A percentile compares a stretch with the other conserved stretches of the same genome.
phyloP scores from a whole-genome alignment of 1,140 invertebrate species.

The Diorhabda sublineata region DNA sequence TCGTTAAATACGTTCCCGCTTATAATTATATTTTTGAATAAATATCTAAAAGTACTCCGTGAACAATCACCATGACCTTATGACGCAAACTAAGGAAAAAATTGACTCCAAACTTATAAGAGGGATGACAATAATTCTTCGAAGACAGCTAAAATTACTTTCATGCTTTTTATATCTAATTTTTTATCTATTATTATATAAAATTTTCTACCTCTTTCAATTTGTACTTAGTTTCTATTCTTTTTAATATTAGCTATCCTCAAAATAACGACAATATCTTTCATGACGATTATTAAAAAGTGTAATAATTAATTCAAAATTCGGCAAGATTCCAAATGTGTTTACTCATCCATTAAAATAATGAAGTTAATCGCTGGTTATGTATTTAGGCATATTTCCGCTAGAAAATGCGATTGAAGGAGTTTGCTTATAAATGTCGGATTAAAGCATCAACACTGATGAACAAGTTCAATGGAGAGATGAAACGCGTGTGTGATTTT shows the following conservation, averaged over 20 bases:
- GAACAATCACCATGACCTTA: too few species aligned
- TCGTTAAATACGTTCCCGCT: too few species aligned
- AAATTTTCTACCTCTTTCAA: background rate
- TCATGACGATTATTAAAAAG: background rate
- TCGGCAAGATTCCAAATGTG: background rate
- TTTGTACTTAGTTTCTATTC: background rate
- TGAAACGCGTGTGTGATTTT: conserved; percentile 4
- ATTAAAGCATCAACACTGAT: conserved; percentile 17
- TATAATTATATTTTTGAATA: too few species aligned
- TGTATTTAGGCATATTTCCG: conserved; percentile 6
- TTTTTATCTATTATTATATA: background rate
- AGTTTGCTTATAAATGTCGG: conserved; percentile 16
- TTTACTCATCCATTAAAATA: conserved; percentile 6
- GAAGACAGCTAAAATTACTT: background rate
- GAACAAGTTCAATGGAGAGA: conserved; percentile 12
- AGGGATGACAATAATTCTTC: too few species aligned
- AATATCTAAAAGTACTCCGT: too few species aligned
- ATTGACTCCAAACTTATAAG: too few species aligned
- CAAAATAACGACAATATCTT: background rate
- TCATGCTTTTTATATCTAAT: background rate
- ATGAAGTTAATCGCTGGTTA: conserved; percentile 3
- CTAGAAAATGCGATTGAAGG: conserved; percentile 13
- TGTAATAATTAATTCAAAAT: background rate
- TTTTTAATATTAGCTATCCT: background rate
- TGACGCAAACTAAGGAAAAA: too few species aligned